These are phyloP conservation scores for Rhagium mordax DNA, from an alignment of 2,888 invertebrate genomes.

Conservation along the genomic window DNA sequence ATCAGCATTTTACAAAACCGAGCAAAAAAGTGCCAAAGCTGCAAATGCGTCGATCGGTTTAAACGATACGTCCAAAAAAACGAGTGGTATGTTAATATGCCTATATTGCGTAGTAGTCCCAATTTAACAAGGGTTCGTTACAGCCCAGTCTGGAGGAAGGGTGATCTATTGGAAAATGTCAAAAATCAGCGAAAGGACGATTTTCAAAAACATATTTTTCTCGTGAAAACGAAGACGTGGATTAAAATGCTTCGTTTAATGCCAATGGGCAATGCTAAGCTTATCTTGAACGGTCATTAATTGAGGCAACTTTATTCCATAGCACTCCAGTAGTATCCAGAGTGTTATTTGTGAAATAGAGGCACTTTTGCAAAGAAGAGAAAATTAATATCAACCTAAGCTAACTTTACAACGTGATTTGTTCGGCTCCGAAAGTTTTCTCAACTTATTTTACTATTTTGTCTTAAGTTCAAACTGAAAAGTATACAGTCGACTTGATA, in stretches of 20 bases:
- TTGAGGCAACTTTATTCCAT: not conserved
- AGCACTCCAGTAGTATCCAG: not conserved
- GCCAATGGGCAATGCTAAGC: too few species aligned
- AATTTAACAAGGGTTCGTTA: not conserved
- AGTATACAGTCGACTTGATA: not conserved
- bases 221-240: too few species aligned
- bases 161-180: not conserved
- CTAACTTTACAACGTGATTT: not conserved
- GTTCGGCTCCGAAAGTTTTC: not conserved
- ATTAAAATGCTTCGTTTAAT: too few species aligned
- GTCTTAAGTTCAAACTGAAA: not conserved
- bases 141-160: not conserved
- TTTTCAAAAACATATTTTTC: too few species aligned
- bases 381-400: not conserved
- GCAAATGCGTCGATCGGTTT: not conserved
- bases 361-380: not conserved
- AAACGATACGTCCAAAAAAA: not conserved
- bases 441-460: not conserved
- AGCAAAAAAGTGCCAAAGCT: not conserved
- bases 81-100: not conserved
- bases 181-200: too few species aligned
- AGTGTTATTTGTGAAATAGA: not conserved
- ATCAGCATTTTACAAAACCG: not conserved
- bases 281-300: not conserved
- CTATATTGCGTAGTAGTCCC: not conserved